These are phyloP conservation scores for Furcifer pardalis DNA, from an alignment of 2,797 vertebrate genomes.

Conservation along the genomic window DNA sequence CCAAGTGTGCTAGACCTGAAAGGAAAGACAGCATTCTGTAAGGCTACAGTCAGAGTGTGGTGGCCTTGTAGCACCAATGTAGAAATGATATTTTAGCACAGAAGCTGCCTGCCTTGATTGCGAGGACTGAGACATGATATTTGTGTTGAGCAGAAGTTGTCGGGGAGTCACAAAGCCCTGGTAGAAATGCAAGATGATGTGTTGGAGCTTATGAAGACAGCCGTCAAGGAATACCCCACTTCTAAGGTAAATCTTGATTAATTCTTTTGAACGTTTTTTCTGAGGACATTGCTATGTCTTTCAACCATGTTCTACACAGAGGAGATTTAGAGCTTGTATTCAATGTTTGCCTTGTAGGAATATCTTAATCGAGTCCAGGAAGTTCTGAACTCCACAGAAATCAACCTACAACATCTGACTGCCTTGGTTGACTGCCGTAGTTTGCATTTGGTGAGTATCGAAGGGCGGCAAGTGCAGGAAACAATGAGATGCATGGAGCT, in stretches of 20 bases:
- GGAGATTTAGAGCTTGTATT: not conserved
- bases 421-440: conserved; percentile 97
- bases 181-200: conserved; percentile 98
- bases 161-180: conserved; percentile 94
- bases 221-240: conserved; percentile 83
- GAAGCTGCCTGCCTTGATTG: conserved; percentile 31
- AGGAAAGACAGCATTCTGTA: not conserved
- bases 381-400: conserved; percentile 91
- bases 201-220: conserved; percentile 85
- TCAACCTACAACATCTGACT: conserved; percentile 94
- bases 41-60: too few species aligned
- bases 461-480: not conserved
- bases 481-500: not conserved
- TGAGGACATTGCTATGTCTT: not conserved
- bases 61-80: too few species aligned
- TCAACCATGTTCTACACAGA: not conserved
- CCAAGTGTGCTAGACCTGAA: not conserved
- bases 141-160: conserved; percentile 88
- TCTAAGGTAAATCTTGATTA: conserved; percentile 81
- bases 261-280: not conserved
- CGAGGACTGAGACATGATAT: conserved; percentile 31
- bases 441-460: conserved; percentile 91
- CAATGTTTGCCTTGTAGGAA: conserved; percentile 74
- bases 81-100: not conserved
- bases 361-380: conserved; percentile 89